These are phyloP conservation scores for Bradypodion pumilum DNA, from an alignment of 2,797 vertebrate species.

Conservation along the genomic window DNA sequence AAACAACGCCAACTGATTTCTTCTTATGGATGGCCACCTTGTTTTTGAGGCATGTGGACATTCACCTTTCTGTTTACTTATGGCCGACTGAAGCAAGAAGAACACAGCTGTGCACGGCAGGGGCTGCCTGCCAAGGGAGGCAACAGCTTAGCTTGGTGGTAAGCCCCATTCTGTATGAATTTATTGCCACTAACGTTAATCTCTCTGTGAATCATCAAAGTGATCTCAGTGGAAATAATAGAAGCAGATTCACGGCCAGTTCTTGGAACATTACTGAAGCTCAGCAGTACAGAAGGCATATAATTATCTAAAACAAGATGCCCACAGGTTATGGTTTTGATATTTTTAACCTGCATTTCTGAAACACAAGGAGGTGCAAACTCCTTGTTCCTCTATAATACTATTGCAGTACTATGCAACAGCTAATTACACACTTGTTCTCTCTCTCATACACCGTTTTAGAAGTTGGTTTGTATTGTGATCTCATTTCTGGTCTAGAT, in stretches of 20 bases:
- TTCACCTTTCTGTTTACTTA: not conserved
- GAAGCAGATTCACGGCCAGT: not conserved
- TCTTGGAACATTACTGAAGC: not conserved
- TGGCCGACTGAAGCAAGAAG: not conserved
- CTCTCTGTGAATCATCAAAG: constrained; percentile 8
- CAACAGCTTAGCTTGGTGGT: not conserved
- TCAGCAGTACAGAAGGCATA: not conserved
- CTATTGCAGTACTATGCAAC: not conserved
- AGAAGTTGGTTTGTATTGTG: not conserved
- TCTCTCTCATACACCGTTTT: not conserved
- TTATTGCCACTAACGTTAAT: constrained; percentile 4
- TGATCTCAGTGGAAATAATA: not conserved
- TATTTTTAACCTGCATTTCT: not conserved
- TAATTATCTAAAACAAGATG: not conserved
- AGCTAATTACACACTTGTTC: not conserved
- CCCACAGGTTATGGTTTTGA: not conserved
- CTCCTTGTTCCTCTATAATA: not conserved
- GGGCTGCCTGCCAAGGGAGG: not conserved
- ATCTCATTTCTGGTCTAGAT: not conserved
- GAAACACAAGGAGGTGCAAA: not conserved
- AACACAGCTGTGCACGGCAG: not conserved
- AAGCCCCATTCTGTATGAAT: not conserved
- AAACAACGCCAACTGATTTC: not conserved
- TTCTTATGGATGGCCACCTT: not conserved
- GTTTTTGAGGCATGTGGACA: not conserved